Evolutionary conservation across 2,888 invertebrate species (phyloP).

Genomic region (Platycnemis pennipes): DNA sequence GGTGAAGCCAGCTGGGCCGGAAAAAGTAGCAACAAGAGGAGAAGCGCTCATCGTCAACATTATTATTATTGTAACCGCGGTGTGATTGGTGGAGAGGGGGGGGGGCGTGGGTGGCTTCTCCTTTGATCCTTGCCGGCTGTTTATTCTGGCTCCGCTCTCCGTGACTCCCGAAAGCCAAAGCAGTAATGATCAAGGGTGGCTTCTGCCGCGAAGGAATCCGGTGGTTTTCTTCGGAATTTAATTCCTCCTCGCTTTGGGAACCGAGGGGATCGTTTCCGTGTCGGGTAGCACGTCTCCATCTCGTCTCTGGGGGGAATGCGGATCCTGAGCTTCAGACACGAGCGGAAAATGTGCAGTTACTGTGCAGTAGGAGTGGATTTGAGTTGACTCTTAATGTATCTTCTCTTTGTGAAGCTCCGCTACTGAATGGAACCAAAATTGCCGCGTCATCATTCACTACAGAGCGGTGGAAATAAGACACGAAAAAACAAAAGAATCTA

Average conservation of each 20-base stretch:
- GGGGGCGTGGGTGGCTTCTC: not conserved
- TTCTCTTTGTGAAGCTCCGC: no score
- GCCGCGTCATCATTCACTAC: no score
- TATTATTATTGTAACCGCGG: not conserved
- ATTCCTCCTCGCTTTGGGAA: not conserved
- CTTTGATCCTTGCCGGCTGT: not conserved
- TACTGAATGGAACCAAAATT: no score
- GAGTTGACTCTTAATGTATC: no score
- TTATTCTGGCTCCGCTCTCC: not conserved
- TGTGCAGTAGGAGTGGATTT: no score
- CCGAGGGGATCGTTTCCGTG: not conserved
- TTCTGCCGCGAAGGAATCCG: not conserved
- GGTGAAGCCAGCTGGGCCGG: not conserved
- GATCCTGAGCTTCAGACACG: no score
- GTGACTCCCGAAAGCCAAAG: not conserved
- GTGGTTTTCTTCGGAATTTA: not conserved
- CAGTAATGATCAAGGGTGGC: not conserved
- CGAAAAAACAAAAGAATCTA: no score
- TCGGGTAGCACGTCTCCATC: not conserved
- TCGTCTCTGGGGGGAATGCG: no score
- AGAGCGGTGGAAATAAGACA: no score
- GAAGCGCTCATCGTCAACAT: not conserved
- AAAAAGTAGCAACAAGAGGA: not conserved
- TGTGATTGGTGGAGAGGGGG: conserved; percentile 12
- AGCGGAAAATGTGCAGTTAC: no score